phyloP scores from a whole-genome alignment of 2,888 invertebrate genomes.

The Cordilura impudica region DNA sequence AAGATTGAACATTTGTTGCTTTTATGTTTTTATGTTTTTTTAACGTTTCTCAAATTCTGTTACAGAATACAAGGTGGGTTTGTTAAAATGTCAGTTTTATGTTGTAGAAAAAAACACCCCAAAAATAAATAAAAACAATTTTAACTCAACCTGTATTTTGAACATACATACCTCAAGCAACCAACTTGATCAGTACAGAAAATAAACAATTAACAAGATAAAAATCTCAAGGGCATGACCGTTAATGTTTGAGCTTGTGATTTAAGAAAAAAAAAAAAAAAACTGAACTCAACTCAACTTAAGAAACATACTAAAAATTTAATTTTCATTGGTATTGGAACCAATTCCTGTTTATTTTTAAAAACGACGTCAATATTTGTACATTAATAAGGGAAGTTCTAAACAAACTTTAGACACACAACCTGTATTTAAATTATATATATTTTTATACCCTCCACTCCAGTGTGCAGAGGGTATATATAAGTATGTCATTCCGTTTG shows the following conservation, averaged over 20 bases:
- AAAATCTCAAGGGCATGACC: constrained; percentile 59
- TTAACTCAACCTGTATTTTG: constrained; percentile 7
- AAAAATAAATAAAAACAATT: constrained; percentile 13
- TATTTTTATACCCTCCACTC: too few relatives aligned
- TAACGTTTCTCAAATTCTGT: neutral
- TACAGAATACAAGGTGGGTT: constrained; percentile 51
- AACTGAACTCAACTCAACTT: constrained; percentile 4
- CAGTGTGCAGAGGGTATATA: too few relatives aligned
- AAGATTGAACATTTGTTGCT: constrained; percentile 27
- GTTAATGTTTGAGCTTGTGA: constrained; percentile 53
- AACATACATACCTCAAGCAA: neutral
- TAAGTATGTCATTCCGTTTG: too few relatives aligned
- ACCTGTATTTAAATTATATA: constrained; percentile 1
- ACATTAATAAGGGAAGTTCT: neutral
- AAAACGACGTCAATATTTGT: constrained; percentile 12
- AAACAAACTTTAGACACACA: constrained; percentile 2
- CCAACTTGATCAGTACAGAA: constrained; percentile 34
- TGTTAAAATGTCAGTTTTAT: constrained; percentile 53
- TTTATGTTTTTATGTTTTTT: neutral
- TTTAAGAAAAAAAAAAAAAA: constrained; percentile 29
- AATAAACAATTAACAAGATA: constrained; percentile 36
- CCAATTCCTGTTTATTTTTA: constrained; percentile 10
- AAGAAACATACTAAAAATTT: constrained; percentile 9
- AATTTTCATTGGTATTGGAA: constrained; percentile 2
- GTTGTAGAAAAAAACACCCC: constrained; percentile 41